Evolutionary conservation across 1,140 invertebrate species (phyloP).

Genomic region (Heliconius melpomene): DNA sequence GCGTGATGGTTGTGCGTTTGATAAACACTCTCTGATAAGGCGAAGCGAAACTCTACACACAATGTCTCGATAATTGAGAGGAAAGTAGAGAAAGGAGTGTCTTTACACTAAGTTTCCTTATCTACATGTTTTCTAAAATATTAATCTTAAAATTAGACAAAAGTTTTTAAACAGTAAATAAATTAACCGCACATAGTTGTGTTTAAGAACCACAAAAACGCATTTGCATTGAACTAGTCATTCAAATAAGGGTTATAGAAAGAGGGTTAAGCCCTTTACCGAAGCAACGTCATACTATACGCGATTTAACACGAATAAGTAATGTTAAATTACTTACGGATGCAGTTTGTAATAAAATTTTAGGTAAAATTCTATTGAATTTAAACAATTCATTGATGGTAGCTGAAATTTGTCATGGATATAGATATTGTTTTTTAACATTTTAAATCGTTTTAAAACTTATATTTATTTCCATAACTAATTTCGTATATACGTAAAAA

Average conservation of each 20-base stretch:
- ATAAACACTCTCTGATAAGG: no score
- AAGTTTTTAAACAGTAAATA: background rate
- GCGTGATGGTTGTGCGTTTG: no score
- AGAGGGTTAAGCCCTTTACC: background rate
- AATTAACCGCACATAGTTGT: background rate
- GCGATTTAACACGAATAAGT: conserved; percentile 8
- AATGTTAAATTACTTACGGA: background rate
- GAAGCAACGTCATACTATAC: conserved; percentile 3
- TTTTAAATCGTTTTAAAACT: no score
- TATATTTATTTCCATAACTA: no score
- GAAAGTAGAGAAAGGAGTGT: no score
- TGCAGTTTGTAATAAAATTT: background rate
- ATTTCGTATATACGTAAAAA: no score
- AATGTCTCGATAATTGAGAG: no score
- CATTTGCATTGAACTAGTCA: background rate
- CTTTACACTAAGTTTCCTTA: no score
- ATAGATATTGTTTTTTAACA: no score
- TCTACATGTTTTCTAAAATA: no score
- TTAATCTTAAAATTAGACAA: background rate
- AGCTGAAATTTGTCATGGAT: background rate
- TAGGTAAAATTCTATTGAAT: background rate
- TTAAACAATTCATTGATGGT: background rate
- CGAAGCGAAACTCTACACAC: no score
- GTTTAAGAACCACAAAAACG: conserved; percentile 6
- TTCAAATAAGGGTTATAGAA: background rate